Conservation (phyloP, 2,888 invertebrate species). For the Chamaedrilus cognettii region DNA sequence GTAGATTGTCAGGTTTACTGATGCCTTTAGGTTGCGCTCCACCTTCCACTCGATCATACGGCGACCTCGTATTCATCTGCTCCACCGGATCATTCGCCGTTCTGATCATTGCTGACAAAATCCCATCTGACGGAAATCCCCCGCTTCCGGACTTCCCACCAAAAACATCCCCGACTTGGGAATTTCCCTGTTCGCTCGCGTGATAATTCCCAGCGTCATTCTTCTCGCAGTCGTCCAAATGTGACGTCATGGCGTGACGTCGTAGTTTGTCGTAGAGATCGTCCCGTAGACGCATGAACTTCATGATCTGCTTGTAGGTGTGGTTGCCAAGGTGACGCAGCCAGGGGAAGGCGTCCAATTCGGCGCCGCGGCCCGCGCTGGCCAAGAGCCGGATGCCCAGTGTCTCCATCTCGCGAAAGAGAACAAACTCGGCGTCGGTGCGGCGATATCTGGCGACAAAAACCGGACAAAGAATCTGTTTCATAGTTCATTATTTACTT, state of each 20-base stretch:
- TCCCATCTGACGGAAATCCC: neutral
- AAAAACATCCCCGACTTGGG: no score
- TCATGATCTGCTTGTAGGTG: slow-evolving; percentile 25
- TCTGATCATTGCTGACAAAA: neutral
- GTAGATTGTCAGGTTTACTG: no score
- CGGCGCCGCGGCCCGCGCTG: slow-evolving; percentile 30
- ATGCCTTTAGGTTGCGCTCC: neutral
- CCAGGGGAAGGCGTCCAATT: slow-evolving; percentile 43
- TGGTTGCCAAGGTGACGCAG: slow-evolving; percentile 33
- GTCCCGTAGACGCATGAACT: slow-evolving; percentile 16
- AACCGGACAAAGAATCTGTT: no score
- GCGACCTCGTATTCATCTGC: neutral
- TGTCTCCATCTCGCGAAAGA: slow-evolving; percentile 21
- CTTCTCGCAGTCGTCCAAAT: neutral
- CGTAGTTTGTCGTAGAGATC: slow-evolving; percentile 11
- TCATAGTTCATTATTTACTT: no score
- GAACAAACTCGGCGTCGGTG: slow-evolving; percentile 17
- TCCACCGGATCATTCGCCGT: slow-evolving; percentile 1
- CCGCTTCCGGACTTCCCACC: no score
- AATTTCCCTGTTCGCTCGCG: slow-evolving; percentile 3
- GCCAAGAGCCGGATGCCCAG: slow-evolving; percentile 11
- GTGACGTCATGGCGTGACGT: neutral
- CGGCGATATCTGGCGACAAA: no score
- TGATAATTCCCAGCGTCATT: slow-evolving; percentile 9
- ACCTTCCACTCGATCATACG: neutral